Conservation (phyloP, 1,140 invertebrate genomes). For the Tetranychus urticae region DNA sequence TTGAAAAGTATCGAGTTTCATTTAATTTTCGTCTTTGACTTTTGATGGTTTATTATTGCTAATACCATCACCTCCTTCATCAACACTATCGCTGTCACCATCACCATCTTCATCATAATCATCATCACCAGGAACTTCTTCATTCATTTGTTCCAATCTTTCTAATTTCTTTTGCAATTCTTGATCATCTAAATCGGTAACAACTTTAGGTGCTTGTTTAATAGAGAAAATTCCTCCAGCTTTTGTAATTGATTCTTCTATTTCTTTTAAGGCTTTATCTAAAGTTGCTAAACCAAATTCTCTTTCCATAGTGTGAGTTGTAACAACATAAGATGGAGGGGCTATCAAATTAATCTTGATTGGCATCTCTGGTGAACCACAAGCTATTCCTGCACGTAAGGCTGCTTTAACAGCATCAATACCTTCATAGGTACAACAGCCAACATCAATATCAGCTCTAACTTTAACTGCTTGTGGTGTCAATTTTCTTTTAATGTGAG, state of each 20-base stretch:
- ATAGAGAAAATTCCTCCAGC: slow-evolving; percentile 78
- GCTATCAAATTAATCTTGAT: slow-evolving; percentile 98
- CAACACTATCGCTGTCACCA: not conserved
- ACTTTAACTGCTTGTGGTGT: slow-evolving; percentile 97
- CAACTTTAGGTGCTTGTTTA: slow-evolving; percentile 91
- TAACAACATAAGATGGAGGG: slow-evolving; percentile 93
- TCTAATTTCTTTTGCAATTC: slow-evolving; percentile 82
- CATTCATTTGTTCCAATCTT: slow-evolving; percentile 70
- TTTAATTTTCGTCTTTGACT: no score
- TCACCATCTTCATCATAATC: slow-evolving; percentile 39
- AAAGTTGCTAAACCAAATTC: slow-evolving; percentile 68
- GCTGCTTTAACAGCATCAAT: slow-evolving; percentile 95
- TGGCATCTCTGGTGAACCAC: slow-evolving; percentile 74
- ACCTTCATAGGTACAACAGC: slow-evolving; percentile 85
- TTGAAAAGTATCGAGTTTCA: no score
- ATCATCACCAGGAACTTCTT: slow-evolving; percentile 50
- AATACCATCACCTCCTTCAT: not conserved
- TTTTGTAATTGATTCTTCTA: slow-evolving; percentile 54
- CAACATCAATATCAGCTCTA: slow-evolving; percentile 83
- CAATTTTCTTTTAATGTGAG: slow-evolving; percentile 83
- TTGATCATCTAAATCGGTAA: slow-evolving; percentile 89
- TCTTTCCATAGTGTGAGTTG: slow-evolving; percentile 88
- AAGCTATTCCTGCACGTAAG: slow-evolving; percentile 63
- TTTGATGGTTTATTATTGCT: not conserved
- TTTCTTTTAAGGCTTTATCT: slow-evolving; percentile 63